Evolutionary conservation across 2,888 invertebrate genomes (phyloP).

Genomic region (Lacanobia wlatinum): DNA sequence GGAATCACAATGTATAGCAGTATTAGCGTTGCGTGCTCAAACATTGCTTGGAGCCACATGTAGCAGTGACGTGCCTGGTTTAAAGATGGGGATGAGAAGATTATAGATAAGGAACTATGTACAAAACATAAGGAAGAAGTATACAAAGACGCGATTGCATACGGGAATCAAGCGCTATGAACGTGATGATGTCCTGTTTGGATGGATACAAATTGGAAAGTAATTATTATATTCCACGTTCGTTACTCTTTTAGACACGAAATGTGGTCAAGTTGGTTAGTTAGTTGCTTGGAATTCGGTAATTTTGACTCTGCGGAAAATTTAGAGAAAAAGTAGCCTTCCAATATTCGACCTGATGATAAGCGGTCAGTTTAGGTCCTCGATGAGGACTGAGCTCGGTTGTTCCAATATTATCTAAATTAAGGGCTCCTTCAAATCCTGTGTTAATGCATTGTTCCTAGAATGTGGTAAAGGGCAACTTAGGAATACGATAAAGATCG

Average conservation of each 20-base stretch:
- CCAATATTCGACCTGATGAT: too few species aligned
- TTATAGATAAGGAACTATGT: constrained; percentile 13
- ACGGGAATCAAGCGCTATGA: too few species aligned
- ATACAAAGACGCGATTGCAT: neutral
- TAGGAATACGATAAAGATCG: neutral
- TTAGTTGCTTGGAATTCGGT: too few species aligned
- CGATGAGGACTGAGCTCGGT: too few species aligned
- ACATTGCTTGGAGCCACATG: constrained; percentile 34
- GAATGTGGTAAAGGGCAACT: neutral
- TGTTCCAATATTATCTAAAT: neutral
- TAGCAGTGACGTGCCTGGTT: constrained; percentile 39
- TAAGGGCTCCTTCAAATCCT: neutral
- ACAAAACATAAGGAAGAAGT: neutral
- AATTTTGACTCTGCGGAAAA: too few species aligned
- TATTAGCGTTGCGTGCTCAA: constrained; percentile 40
- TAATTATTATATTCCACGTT: too few species aligned
- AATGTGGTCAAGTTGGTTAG: too few species aligned
- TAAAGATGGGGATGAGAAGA: constrained; percentile 20
- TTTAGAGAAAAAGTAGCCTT: too few species aligned
- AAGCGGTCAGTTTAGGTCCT: too few species aligned
- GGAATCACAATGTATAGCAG: constrained; percentile 27
- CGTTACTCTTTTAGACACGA: too few species aligned
- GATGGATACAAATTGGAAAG: too few species aligned
- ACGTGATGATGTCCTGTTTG: too few species aligned
- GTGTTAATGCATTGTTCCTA: neutral